Base-by-base conservation (phyloP, 1,140 invertebrate species). In the Orius insidiosus region DNA sequence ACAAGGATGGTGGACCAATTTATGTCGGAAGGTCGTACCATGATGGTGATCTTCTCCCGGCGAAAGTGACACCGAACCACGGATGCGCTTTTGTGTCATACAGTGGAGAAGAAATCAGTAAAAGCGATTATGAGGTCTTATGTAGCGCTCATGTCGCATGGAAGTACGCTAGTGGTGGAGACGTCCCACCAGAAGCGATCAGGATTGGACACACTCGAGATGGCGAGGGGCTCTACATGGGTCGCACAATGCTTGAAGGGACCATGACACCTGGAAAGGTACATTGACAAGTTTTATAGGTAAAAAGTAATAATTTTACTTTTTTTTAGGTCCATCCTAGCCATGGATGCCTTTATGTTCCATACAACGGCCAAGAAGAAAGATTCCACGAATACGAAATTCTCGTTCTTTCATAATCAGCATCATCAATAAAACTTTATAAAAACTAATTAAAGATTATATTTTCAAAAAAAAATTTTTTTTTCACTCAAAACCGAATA, bases 311-410 rank as follows among this genome's bases (percentile, higher is more conserved):
- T 13, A 4, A 15, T 13, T 4, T 24, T 51, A 24, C 40, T 16
- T 52, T 44, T 45, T 54, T 55, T 34, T 48, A 85, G 63, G 74
- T 89, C 1, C 77, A 81, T 53, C 71, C 76, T 0, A 76, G 74
- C 2, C 83, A 80, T 57, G 71, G 63, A 3, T 69, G 68, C 1
- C 70, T 74, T 46, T 85, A 85, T 63, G 79, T 85, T 58, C 71
- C 81, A 5, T 84, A 69, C 52, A 73, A 63, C 4, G 77, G 80
- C 47, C 56, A 72, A 53, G 77, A 85, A 59, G 45, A 85, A 18
- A 66, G 72, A 11, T 80, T 74, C 60, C 63, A 68, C 15, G 76
- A 84, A 19, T 87, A 77, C 55, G 81, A 87, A 66, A 64, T 86
- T 51, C 67, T 83, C 36, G 66, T 78, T 24, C 24, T 24, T 24